These are phyloP conservation scores for Globicephala melas DNA, from an alignment of 2,113 vertebrate species.

Conservation along the genomic window DNA sequence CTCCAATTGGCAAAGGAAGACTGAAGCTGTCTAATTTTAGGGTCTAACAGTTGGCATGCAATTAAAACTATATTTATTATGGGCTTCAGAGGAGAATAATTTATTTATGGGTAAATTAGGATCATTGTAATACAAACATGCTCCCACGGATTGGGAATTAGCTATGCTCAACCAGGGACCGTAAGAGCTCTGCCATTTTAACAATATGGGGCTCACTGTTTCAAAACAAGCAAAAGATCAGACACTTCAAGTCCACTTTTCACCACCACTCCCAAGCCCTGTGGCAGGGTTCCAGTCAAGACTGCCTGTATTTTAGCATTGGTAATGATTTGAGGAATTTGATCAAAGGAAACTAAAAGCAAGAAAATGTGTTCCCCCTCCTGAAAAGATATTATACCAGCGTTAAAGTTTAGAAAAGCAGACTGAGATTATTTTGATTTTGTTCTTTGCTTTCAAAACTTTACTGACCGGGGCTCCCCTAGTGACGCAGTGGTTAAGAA, in stretches of 20 bases:
- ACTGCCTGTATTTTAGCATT: background rate
- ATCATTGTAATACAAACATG: conserved; percentile 61
- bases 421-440: background rate
- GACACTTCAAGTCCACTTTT: background rate
- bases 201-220: background rate
- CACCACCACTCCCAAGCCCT: background rate
- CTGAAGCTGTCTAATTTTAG: conserved; percentile 71
- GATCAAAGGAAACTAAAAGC: background rate
- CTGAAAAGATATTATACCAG: background rate
- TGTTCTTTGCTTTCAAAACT: background rate
- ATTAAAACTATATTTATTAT: conserved; percentile 66
- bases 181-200: conserved; percentile 16
- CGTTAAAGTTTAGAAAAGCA: conserved; percentile 15
- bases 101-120: conserved; percentile 72
- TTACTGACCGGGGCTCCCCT: background rate
- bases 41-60: conserved; percentile 71
- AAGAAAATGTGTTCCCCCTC: background rate
- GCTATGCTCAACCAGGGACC: background rate
- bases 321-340: background rate
- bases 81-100: conserved; percentile 60
- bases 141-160: conserved; percentile 55
- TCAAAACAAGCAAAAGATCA: conserved; percentile 14
- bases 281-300: background rate
- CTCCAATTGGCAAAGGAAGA: conserved; percentile 56
- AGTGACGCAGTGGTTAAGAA: no score